These are phyloP conservation scores for Exephanes ischioxanthus DNA, from an alignment of 2,888 invertebrate genomes.

Conservation along the genomic window DNA sequence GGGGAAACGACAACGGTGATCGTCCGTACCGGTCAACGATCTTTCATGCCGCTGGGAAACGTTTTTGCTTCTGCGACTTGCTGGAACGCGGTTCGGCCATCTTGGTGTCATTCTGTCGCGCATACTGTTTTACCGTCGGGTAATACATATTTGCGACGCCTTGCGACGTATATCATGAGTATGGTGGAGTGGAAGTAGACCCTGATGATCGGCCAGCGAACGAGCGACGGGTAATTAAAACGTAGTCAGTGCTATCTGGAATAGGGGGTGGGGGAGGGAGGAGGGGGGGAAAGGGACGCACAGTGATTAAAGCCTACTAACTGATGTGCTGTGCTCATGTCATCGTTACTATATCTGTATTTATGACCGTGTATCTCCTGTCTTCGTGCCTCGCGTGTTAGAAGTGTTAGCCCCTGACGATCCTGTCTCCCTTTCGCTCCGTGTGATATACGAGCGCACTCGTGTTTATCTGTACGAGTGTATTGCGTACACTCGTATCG, in stretches of 20 bases:
- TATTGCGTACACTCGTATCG: slow-evolving; percentile 44
- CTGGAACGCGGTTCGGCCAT: slow-evolving; percentile 66
- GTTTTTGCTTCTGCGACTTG: slow-evolving; percentile 17
- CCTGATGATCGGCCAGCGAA: slow-evolving; percentile 47
- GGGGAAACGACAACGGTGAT: slow-evolving; percentile 34
- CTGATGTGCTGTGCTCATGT: slow-evolving; percentile 67
- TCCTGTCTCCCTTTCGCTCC: slow-evolving; percentile 40
- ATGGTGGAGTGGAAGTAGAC: background rate
- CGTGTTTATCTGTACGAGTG: slow-evolving; percentile 50
- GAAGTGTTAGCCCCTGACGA: slow-evolving; percentile 50
- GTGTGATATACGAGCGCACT: slow-evolving; percentile 8
- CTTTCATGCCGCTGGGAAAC: slow-evolving; percentile 40
- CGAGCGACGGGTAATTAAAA: slow-evolving; percentile 79
- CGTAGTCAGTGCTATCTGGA: slow-evolving; percentile 80
- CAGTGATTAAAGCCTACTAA: slow-evolving; percentile 75
- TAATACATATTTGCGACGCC: background rate
- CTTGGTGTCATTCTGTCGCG: slow-evolving; percentile 75
- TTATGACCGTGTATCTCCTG: slow-evolving; percentile 34
- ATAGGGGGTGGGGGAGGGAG: slow-evolving; percentile 55
- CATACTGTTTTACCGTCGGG: background rate
- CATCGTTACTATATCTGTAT: slow-evolving; percentile 66
- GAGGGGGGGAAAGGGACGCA: slow-evolving; percentile 18
- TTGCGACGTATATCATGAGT: background rate
- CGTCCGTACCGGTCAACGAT: slow-evolving; percentile 61
- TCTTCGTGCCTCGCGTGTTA: slow-evolving; percentile 57